These are phyloP conservation scores for Pyrgus malvae DNA, from an alignment of 2,888 invertebrate genomes.

Conservation along the genomic window DNA sequence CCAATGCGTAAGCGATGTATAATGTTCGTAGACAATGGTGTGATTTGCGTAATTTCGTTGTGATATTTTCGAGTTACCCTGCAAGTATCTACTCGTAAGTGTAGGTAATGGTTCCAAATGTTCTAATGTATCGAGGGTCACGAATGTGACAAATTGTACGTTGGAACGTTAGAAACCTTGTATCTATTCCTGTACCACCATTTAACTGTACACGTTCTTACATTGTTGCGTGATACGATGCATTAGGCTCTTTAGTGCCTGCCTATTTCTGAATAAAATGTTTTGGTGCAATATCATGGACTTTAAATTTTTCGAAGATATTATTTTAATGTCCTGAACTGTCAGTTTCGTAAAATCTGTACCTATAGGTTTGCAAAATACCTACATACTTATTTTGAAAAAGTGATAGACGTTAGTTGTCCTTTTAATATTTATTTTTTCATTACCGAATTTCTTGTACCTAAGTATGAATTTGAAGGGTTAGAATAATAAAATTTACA, in stretches of 20 bases:
- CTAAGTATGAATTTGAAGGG: too few relatives aligned
- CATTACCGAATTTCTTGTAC: too few relatives aligned
- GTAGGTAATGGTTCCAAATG: slow-evolving; percentile 8
- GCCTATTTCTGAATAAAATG: too few relatives aligned
- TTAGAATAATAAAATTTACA: too few relatives aligned
- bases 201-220: slow-evolving; percentile 9
- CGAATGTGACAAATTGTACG: slow-evolving; percentile 20
- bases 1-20: slow-evolving; percentile 38
- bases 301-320: too few relatives aligned
- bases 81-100: slow-evolving; percentile 4
- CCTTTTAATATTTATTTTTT: too few relatives aligned
- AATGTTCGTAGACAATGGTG: slow-evolving; percentile 34
- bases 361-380: too few relatives aligned
- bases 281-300: too few relatives aligned
- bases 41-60: slow-evolving; percentile 34
- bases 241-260: slow-evolving; percentile 4
- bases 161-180: slow-evolving; percentile 7
- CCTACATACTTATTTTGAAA: too few relatives aligned
- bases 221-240: slow-evolving; percentile 12
- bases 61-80: slow-evolving; percentile 11
- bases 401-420: too few relatives aligned
- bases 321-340: too few relatives aligned
- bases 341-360: too few relatives aligned
- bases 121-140: slow-evolving; percentile 19
- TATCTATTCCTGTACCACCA: slow-evolving; percentile 18